Evolutionary conservation across 2,113 vertebrate species (phyloP).

Genomic region (Chlorodrepanis virens): DNA sequence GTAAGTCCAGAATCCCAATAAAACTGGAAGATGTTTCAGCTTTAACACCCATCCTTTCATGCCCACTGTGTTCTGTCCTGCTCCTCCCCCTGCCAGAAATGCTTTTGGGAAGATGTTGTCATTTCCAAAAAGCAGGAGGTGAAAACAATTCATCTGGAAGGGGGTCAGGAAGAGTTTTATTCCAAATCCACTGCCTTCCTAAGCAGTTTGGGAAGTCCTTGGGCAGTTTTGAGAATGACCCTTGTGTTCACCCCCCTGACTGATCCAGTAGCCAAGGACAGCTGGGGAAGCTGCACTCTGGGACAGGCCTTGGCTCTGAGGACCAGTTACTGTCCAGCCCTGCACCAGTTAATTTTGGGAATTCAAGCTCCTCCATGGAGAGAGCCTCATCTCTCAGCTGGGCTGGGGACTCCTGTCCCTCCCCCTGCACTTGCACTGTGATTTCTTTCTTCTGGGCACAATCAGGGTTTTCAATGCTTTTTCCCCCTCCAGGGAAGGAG

Average conservation of each 20-base stretch:
- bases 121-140: neutral
- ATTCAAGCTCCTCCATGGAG: neutral
- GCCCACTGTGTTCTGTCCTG: neutral
- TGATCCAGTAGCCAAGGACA: neutral
- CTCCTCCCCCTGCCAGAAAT: neutral
- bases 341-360: neutral
- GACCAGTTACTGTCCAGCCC: accelerated
- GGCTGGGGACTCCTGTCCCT: neutral
- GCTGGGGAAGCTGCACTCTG: neutral
- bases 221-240: neutral
- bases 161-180: neutral
- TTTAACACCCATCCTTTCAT: neutral
- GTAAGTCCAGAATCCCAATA: neutral
- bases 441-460: neutral
- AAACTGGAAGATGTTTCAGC: neutral
- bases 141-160: accelerated
- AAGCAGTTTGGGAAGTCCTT: neutral
- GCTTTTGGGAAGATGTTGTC: neutral
- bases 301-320: neutral
- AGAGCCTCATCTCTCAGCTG: neutral
- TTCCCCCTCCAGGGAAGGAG: neutral
- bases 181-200: neutral
- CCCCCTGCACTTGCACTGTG: neutral
- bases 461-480: neutral
- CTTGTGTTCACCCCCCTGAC: neutral